A percentile compares a stretch with the other conserved stretches of the same genome.
These are phyloP conservation scores for Heptranchias perlo DNA, from an alignment of 2,113 vertebrate species.

Conservation along the genomic window DNA sequence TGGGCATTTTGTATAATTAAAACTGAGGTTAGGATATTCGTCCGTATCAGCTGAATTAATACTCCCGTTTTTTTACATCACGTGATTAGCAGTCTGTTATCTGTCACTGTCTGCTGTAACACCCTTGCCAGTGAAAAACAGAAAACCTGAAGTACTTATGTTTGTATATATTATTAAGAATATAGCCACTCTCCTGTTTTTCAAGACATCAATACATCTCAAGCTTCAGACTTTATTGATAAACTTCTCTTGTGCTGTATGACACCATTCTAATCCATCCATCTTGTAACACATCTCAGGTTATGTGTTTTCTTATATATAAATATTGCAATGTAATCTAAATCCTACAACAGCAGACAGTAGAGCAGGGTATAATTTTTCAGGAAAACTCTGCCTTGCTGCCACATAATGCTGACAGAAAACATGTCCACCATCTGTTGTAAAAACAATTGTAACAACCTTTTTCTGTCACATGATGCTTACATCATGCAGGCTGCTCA, in stretches of 20 bases:
- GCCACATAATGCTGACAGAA: not conserved
- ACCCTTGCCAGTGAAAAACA: not conserved
- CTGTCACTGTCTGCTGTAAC: not conserved
- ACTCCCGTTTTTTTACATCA: not conserved
- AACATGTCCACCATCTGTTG: not conserved
- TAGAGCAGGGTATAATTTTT: constrained; percentile 48
- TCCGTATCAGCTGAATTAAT: not conserved
- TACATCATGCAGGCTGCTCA: not conserved
- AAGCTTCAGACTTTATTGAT: not conserved
- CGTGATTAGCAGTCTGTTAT: not conserved
- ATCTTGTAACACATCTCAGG: not conserved
- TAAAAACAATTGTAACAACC: not conserved
- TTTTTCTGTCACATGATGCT: not conserved
- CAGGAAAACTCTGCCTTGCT: constrained; percentile 43
- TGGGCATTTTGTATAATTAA: not conserved
- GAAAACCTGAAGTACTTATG: not conserved
- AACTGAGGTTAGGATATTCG: not conserved
- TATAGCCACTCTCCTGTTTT: not conserved
- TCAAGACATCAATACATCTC: not conserved
- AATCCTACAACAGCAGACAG: constrained; percentile 34
- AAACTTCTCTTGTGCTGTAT: not conserved
- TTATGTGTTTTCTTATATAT: not conserved
- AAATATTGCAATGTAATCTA: constrained; percentile 14
- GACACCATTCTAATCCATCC: not conserved
- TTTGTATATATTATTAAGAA: not conserved